Evolutionary conservation across 2,113 vertebrate species (phyloP).

Genomic region (Lasiurus borealis): DNA sequence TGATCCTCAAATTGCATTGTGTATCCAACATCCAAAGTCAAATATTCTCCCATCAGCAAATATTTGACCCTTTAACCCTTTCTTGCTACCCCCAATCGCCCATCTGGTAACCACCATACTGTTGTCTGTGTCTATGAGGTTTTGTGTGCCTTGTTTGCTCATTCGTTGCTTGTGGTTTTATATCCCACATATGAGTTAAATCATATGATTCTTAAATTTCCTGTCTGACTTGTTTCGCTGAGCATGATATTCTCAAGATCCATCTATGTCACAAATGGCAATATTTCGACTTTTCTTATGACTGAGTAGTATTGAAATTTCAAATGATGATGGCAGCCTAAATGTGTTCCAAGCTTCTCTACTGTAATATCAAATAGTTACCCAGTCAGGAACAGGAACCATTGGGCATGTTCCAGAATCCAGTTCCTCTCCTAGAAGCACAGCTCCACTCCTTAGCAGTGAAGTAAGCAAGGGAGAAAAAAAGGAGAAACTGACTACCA

Average conservation of each 20-base stretch:
- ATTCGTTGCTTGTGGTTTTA: not conserved
- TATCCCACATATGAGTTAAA: not conserved
- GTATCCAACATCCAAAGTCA: not conserved
- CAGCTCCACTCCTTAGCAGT: not conserved
- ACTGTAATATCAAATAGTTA: not conserved
- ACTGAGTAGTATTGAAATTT: not conserved
- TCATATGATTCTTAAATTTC: not conserved
- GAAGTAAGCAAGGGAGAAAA: not conserved
- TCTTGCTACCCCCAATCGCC: not conserved
- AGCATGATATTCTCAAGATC: not conserved
- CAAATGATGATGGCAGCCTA: not conserved
- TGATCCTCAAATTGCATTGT: not conserved
- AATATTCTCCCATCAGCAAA: not conserved
- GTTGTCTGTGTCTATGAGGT: not conserved
- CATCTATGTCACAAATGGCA: not conserved
- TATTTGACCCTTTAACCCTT: not conserved
- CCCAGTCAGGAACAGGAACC: not conserved
- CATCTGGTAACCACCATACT: not conserved
- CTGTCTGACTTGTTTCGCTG: not conserved
- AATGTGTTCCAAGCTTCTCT: not conserved
- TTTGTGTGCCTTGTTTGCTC: not conserved
- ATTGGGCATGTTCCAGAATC: accelerated
- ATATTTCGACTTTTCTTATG: not conserved
- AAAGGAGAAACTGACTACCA: slow-evolving; percentile 13
- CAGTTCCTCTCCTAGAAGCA: not conserved